Percentiles rank a stretch among this genome's conserved stretches.
phyloP scores from a whole-genome alignment of 2,797 vertebrate genomes.

The Gallinago nigripennis region DNA sequence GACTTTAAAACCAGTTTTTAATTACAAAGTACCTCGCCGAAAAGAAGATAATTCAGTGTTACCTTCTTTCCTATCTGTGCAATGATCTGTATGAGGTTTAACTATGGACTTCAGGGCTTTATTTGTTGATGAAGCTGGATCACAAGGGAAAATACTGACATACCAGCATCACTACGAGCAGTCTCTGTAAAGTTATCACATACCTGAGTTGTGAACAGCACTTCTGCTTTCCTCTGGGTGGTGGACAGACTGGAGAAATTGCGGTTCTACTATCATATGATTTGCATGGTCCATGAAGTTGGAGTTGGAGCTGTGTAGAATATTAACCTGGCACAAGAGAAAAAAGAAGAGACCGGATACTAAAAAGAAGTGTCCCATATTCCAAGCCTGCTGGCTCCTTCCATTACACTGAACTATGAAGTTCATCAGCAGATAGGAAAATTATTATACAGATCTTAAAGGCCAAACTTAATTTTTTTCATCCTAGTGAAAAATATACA shows the following conservation, averaged over 20 bases:
- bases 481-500: neutral
- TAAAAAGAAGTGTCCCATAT: neutral
- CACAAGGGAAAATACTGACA: neutral
- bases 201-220: conserved; percentile 83
- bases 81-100: neutral
- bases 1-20: neutral
- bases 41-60: neutral
- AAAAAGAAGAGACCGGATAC: neutral
- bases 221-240: conserved; percentile 78
- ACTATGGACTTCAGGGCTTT: neutral
- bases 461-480: neutral
- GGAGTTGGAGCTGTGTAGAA: conserved; percentile 85
- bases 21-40: neutral
- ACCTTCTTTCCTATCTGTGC: neutral
- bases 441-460: neutral
- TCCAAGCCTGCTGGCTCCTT: neutral
- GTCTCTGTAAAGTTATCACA: neutral
- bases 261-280: conserved; percentile 85
- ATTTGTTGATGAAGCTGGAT: neutral
- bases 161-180: neutral
- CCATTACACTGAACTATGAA: neutral
- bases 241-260: conserved; percentile 87
- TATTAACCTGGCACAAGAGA: conserved; percentile 80
- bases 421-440: neutral
- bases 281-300: conserved; percentile 82